Evolutionary conservation across 2,888 invertebrate species (phyloP).

Genomic region (Cataglyphis altisquamis): DNA sequence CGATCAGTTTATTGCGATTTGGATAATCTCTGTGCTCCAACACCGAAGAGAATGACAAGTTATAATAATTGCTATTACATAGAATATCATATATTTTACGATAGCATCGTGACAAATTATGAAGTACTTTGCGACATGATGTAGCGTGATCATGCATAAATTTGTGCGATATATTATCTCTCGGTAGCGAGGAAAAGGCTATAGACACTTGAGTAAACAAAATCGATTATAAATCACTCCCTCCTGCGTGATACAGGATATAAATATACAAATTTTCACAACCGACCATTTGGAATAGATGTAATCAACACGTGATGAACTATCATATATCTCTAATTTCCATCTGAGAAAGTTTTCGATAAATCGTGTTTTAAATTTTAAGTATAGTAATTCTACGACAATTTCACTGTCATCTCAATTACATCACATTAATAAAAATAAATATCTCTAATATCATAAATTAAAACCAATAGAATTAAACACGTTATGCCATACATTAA

Average conservation of each 20-base stretch:
- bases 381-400: neutral
- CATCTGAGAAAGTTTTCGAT: neutral
- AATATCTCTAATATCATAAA: neutral
- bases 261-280: conserved; percentile 43
- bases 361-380: neutral
- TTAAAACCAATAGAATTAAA: conserved; percentile 21
- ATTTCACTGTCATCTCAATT: conserved; percentile 18
- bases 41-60: conserved; percentile 31
- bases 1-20: conserved; percentile 40
- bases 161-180: conserved; percentile 57
- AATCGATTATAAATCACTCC: conserved; percentile 39
- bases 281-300: conserved; percentile 10
- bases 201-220: conserved; percentile 47
- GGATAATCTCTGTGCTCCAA: conserved; percentile 51
- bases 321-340: neutral
- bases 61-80: conserved; percentile 40
- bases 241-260: neutral
- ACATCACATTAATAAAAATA: conserved; percentile 33
- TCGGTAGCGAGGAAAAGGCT: conserved; percentile 45
- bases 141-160: conserved; percentile 63
- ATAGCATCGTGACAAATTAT: conserved; percentile 49
- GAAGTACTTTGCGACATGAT: conserved; percentile 38
- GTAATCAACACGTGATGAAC: conserved; percentile 11
- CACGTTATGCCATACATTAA: neutral
- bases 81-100: conserved; percentile 31